Base-by-base conservation (phyloP, 2,797 vertebrate species). In the Pseudopleuronectes americanus region DNA sequence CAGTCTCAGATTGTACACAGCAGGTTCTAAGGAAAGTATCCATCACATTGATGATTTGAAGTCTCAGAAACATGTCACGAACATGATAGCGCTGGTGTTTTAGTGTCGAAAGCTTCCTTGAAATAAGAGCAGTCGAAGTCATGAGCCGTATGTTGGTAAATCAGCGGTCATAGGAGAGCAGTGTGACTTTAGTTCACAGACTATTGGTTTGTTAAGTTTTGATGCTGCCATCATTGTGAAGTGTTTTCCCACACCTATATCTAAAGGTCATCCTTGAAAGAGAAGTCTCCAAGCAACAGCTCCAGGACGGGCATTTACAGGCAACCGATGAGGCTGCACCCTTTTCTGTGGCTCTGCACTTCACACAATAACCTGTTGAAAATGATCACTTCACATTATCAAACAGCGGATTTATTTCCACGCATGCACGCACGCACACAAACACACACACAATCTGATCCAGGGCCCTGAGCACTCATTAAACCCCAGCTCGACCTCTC, bases 271-370 rank as follows among this genome's bases (percentile, higher is more conserved):
- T 60, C 62, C 67, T 75, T 76, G 52, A 72, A 80, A 58, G 47
- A 63, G 59, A 69, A 55, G 87, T 84, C 71, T 75, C 84, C 85
- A 79, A 85, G 84, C 84, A 85, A 87, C 76, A 52, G 76, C 64
- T 68, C 47, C 66, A 51, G 70, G 74, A 78, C 59, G 22, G 54
- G 26, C 38, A 77, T 80, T 68, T 77, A 31, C 36, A 64, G 58
- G 52, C 57, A 33, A 69, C 75, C 54, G 57, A 66, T 80, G 68
- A 74, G 64, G 64, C 55, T 70, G 69, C 79, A 76, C 58, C 51
- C 33, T 8, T 56, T 64, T 70, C 67, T 65, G 64, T 53, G 70
- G 71, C 60, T 60, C 60, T 21, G 64, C 69, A 71, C 79, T 87
- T 73, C 73, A 84, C 72, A 75, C 71, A 71, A 67, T 77, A 75